phyloP scores from a whole-genome alignment of 2,113 vertebrate species.

The Tringa solitaria region DNA sequence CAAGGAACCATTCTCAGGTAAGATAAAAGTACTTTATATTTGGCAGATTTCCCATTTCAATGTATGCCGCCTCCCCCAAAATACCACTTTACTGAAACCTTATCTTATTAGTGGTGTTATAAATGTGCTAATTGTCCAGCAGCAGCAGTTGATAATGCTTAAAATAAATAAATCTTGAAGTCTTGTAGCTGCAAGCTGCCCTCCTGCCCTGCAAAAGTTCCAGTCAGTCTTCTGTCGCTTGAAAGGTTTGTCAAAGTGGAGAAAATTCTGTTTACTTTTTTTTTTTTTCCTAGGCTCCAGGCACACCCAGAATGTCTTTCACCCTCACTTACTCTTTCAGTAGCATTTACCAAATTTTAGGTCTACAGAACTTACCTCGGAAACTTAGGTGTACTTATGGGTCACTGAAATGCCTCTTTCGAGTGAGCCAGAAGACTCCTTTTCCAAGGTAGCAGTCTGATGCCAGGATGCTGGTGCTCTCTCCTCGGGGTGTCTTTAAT shows the following conservation, averaged over 20 bases:
- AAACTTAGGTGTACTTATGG: fast-evolving
- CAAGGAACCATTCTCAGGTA: constrained; percentile 9
- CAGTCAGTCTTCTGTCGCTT: background rate
- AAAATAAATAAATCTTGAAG: background rate
- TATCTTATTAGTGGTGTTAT: background rate
- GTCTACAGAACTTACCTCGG: background rate
- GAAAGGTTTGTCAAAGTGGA: background rate
- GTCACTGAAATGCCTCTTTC: background rate
- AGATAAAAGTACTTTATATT: background rate
- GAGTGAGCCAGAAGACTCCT: background rate
- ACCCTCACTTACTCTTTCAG: background rate
- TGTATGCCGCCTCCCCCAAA: background rate
- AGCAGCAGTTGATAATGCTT: background rate
- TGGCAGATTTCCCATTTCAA: background rate
- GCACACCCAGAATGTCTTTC: background rate
- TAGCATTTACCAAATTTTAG: background rate
- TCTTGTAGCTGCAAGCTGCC: background rate
- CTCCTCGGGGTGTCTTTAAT: background rate
- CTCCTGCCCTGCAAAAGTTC: background rate
- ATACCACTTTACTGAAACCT: background rate
- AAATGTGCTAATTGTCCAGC: background rate
- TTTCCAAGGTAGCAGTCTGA: background rate
- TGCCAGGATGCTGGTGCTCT: background rate
- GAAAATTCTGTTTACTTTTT: background rate
- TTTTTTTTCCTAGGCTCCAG: background rate